Conservation (phyloP, 2,888 invertebrate genomes). For the Diarsia brunnea region DNA sequence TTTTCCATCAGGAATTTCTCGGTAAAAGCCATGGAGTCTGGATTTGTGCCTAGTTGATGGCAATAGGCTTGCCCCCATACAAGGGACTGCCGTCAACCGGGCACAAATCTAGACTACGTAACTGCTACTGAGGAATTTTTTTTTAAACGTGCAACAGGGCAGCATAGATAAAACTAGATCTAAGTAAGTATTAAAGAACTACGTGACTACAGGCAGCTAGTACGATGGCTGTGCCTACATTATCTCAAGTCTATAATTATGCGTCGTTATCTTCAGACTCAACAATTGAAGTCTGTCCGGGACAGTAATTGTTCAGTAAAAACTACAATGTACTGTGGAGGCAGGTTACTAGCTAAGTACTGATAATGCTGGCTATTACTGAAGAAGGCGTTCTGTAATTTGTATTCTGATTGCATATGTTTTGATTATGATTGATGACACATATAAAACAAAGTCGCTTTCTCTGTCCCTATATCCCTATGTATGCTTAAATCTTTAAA, state of each 20-base stretch:
- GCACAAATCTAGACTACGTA: no score
- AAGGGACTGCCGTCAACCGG: no score
- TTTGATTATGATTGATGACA: no score
- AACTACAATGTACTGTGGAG: not conserved
- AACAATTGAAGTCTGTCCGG: not conserved
- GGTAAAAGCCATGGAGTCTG: no score
- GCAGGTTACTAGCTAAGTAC: not conserved
- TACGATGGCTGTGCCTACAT: not conserved
- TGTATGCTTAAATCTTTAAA: no score
- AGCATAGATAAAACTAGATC: not conserved
- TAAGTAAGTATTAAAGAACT: slow-evolving; percentile 1
- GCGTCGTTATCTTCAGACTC: slow-evolving; percentile 26
- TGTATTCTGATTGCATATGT: not conserved
- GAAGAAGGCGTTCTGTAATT: not conserved
- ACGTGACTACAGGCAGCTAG: slow-evolving; percentile 26
- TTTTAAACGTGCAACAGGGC: no score
- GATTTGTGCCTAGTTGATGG: no score
- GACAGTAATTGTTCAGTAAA: slow-evolving; percentile 13
- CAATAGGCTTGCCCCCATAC: no score
- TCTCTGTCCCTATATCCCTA: no score
- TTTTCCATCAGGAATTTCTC: no score
- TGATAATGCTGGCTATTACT: not conserved
- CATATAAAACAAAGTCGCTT: no score
- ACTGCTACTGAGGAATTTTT: no score
- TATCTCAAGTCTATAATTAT: slow-evolving; percentile 19